Conservation (phyloP, 2,888 invertebrate species). For the Tricholauxania praeusta region DNA sequence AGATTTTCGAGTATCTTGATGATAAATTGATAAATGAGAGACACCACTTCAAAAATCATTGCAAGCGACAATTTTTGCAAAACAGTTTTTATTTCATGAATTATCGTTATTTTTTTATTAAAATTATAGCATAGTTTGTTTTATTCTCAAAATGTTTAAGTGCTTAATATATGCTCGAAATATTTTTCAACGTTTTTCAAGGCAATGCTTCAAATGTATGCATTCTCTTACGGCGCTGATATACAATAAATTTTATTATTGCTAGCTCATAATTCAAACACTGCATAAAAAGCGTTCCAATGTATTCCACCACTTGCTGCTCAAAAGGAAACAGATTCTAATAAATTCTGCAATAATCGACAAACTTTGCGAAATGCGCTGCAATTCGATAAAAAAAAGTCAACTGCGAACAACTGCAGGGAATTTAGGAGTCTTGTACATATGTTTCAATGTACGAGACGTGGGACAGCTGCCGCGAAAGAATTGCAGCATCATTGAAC, state of each 20-base stretch:
- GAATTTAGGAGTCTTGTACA: background rate
- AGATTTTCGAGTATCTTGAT: too few relatives aligned
- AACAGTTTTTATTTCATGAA: too few relatives aligned
- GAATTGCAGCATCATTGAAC: constrained; percentile 1
- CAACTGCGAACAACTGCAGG: background rate
- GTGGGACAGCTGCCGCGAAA: constrained; percentile 4
- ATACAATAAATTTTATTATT: background rate
- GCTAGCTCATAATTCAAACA: constrained; percentile 5
- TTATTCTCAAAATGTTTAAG: too few relatives aligned
- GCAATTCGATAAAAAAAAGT: background rate
- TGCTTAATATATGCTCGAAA: too few relatives aligned
- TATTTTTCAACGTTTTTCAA: too few relatives aligned
- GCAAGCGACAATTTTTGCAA: too few relatives aligned
- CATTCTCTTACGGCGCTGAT: background rate
- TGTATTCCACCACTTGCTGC: constrained; percentile 8
- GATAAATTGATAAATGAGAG: too few relatives aligned
- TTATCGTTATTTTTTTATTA: too few relatives aligned
- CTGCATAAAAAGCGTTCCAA: constrained; percentile 3
- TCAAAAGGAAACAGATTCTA: constrained; percentile 4
- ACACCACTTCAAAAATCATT: too few relatives aligned
- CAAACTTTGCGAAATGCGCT: constrained; percentile 8
- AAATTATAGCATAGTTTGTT: too few relatives aligned
- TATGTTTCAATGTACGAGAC: background rate
- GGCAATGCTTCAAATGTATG: background rate
- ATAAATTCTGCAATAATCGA: constrained; percentile 15